Evolutionary conservation across 1,140 invertebrate species (phyloP).

Genomic region (Stegodyphus dumicola): DNA sequence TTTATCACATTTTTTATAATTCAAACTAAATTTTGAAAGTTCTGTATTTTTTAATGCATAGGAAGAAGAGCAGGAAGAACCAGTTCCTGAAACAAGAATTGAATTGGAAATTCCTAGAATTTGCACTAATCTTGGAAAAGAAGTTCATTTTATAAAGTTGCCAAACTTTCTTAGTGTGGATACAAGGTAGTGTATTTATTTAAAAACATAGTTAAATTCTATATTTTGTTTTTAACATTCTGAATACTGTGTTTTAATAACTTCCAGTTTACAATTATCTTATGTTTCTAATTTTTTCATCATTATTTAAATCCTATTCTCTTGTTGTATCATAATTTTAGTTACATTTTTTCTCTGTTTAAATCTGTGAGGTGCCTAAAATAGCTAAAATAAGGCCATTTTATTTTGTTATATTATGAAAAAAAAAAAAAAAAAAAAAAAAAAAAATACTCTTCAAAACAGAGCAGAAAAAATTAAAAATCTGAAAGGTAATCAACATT

Average conservation of each 20-base stretch:
- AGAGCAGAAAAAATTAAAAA: too few relatives aligned
- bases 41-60: background rate
- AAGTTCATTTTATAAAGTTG: conserved; percentile 94
- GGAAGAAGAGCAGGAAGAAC: conserved; percentile 67
- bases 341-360: too few relatives aligned
- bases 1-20: too few relatives aligned
- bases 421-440: too few relatives aligned
- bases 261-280: background rate
- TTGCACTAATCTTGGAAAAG: conserved; percentile 87
- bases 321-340: too few relatives aligned
- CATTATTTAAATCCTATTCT: background rate
- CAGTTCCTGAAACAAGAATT: conserved; percentile 90
- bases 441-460: too few relatives aligned
- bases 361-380: too few relatives aligned
- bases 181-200: conserved; percentile 66
- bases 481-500: too few relatives aligned
- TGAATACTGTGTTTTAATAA: background rate
- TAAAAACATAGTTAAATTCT: background rate
- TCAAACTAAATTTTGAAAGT: too few relatives aligned
- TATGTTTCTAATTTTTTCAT: background rate
- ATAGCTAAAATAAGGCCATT: too few relatives aligned
- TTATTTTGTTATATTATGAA: too few relatives aligned
- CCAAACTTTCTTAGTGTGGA: conserved; percentile 85
- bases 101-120: conserved; percentile 98
- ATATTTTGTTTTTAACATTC: background rate